Evolutionary conservation across 2,888 invertebrate genomes (phyloP).

Genomic region (Sceliomorpha sp.): DNA sequence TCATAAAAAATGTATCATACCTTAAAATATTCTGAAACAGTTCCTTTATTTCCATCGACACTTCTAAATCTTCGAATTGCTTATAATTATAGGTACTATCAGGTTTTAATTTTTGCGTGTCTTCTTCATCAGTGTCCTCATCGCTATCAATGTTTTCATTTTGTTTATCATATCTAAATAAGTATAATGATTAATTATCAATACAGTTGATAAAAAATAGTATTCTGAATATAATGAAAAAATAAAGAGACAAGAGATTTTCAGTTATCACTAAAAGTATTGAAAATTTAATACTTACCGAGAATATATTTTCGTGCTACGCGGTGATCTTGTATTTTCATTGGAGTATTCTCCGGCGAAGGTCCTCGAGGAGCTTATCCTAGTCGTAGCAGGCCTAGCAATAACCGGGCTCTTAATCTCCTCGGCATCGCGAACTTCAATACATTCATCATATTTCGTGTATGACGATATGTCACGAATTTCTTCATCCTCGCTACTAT

Average conservation of each 20-base stretch:
- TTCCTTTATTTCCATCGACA: conserved; percentile 92
- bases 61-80: conserved; percentile 90
- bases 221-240: no score
- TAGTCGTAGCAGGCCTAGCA: conserved; percentile 58
- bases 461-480: conserved; percentile 67
- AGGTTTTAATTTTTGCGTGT: conserved; percentile 66
- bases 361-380: conserved; percentile 37
- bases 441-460: conserved; percentile 82
- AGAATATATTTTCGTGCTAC: conserved; percentile 22
- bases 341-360: conserved; percentile 30
- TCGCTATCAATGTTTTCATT: conserved; percentile 68
- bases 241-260: no score
- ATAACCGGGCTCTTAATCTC: conserved; percentile 82
- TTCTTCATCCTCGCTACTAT: conserved; percentile 67
- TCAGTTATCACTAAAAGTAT: no score
- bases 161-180: conserved; percentile 28
- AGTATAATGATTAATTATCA: no score
- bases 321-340: conserved; percentile 62
- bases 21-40: conserved; percentile 95
- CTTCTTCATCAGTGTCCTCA: conserved; percentile 75
- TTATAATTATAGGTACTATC: conserved; percentile 87
- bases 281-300: conserved; percentile 22
- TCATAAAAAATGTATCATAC: conserved; percentile 78
- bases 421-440: conserved; percentile 82
- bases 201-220: background rate